Conservation (phyloP, 1,140 invertebrate genomes). For the Caerostris darwini region DNA sequence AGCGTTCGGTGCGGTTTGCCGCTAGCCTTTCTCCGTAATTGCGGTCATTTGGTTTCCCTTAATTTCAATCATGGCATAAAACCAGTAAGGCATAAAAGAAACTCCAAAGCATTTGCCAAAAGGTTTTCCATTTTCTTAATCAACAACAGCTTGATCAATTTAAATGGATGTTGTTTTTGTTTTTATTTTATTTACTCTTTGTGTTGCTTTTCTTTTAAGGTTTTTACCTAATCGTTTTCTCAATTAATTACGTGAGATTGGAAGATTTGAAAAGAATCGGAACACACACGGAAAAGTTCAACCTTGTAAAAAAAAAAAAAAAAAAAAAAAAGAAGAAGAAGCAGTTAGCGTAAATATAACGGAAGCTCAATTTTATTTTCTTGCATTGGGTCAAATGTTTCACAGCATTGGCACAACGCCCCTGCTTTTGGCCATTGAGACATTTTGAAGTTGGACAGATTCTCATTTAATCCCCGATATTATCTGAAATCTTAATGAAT, state of each 20-base stretch:
- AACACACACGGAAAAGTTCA: neutral
- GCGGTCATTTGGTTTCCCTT: slow-evolving; percentile 72
- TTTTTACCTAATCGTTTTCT: slow-evolving; percentile 1
- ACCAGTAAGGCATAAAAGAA: neutral
- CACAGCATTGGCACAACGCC: neutral
- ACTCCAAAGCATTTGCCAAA: neutral
- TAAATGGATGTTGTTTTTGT: slow-evolving; percentile 8
- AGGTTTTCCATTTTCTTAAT: slow-evolving; percentile 1
- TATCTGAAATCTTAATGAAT: no score
- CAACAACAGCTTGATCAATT: slow-evolving; percentile 27
- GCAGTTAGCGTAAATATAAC: neutral
- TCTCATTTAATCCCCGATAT: no score
- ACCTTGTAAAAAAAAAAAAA: neutral
- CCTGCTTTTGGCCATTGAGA: neutral
- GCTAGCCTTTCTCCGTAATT: slow-evolving; percentile 55
- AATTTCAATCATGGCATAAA: slow-evolving; percentile 63
- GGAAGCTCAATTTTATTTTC: neutral
- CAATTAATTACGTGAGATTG: slow-evolving; percentile 11
- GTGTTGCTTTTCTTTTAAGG: neutral
- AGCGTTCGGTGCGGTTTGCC: slow-evolving; percentile 55
- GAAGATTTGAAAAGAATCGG: slow-evolving; percentile 9
- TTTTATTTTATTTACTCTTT: neutral
- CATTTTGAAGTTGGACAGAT: no score
- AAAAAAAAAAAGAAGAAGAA: neutral
- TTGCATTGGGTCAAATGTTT: neutral